Percentiles rank a stretch among this genome's conserved stretches.
These are phyloP conservation scores for Lochmaea crataegi DNA, from an alignment of 2,888 invertebrate species.

Conservation along the genomic window DNA sequence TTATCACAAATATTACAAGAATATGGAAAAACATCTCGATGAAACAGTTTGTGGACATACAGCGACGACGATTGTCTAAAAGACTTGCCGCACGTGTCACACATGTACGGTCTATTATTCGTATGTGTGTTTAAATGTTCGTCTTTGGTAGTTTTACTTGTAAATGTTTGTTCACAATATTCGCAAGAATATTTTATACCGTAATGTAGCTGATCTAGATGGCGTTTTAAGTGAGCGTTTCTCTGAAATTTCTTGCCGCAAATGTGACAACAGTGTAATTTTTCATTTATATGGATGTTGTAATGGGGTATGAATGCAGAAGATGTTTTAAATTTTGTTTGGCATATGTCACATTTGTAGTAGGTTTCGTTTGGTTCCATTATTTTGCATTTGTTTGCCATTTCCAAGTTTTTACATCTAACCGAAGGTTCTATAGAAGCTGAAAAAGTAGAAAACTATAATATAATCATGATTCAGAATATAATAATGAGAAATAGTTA, in stretches of 20 bases:
- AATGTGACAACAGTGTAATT: conserved; percentile 66
- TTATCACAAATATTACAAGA: conserved; percentile 69
- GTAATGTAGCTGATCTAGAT: conserved; percentile 65
- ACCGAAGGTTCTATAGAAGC: conserved; percentile 29
- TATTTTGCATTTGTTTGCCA: conserved; percentile 55
- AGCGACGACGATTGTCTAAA: conserved; percentile 68
- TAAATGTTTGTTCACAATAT: conserved; percentile 66
- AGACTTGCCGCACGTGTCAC: conserved; percentile 69
- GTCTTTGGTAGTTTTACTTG: conserved; percentile 65
- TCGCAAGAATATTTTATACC: conserved; percentile 66
- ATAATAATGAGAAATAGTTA: not conserved
- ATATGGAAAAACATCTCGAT: conserved; percentile 56
- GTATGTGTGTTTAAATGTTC: conserved; percentile 69
- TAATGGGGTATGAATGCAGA: conserved; percentile 66
- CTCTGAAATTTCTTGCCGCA: conserved; percentile 69
- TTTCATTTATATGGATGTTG: conserved; percentile 65
- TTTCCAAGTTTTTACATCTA: conserved; percentile 49
- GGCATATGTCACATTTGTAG: conserved; percentile 65
- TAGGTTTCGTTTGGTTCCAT: conserved; percentile 52
- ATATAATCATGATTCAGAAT: not conserved
- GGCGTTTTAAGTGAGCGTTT: conserved; percentile 65
- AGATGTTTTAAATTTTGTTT: conserved; percentile 57
- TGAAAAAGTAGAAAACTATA: not conserved
- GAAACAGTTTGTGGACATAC: conserved; percentile 53
- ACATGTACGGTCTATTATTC: conserved; percentile 65